Evolutionary conservation across 2,797 vertebrate genomes (phyloP), one percentile per base, ranked within the genome.

Genomic region (Centroberyx gerrardi): DNA sequence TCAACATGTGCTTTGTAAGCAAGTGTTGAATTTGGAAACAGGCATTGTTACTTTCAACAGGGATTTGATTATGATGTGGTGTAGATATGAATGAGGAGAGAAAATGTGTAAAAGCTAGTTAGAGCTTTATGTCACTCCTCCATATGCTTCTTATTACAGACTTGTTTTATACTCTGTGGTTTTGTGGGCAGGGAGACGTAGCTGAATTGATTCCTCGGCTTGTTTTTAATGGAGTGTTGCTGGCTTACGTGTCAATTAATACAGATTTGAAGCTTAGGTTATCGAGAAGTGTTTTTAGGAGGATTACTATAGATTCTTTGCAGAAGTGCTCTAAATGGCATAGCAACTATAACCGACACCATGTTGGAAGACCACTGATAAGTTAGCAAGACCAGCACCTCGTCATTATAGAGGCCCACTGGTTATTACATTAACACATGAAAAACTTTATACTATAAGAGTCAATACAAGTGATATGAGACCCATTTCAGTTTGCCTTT

Each of bases 11-110:
- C 90, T 89, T 84, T 87, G 88, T 87, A 88, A 89, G 90, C 87
- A 83, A 89, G 89, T 92, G 88, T 86, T 78, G 86, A 76, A 68
- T 84, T 92, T 92, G 91, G 89, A 93, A 77, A 75, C 8, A 5
- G 52, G 65, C 81, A 80, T 90, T 87, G 85, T 90, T 86, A 66
- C 79, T 80, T 87, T 85, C 83, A 73, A 84, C 84, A 80, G 84
- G 73, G 89, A 88, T 83, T 89, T 83, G 76, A 86, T 90, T 78
- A 87, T 88, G 90, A 90, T 87, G 86, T 84, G 87, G 81, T 53
- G 65, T 67, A 80, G 70, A 74, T 80, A 87, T 79, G 84, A 90
- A 85, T 44, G 81, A 90, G 88, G 85, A 90, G 85, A 70, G 81
- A 87, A 85, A 82, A 72, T 38, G 55, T 56, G 75, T 74, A 70